Evolutionary conservation across 2,113 vertebrate genomes (phyloP).

Genomic region (Ivindomyrus marchei): DNA sequence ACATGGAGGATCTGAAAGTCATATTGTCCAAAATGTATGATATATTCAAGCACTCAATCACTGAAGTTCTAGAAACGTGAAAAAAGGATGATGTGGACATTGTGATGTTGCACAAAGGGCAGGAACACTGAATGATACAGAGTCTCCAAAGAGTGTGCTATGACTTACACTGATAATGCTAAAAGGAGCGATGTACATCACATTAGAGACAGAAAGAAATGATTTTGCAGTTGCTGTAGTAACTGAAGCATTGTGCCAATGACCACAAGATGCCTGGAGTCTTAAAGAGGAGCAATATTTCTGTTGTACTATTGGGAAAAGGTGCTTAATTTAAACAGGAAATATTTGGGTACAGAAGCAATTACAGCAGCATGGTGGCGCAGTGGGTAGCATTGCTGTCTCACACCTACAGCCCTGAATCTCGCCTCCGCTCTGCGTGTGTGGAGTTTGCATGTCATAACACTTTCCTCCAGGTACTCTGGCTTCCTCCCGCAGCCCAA

Average conservation of each 20-base stretch:
- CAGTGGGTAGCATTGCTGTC: neutral
- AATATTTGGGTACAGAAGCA: neutral
- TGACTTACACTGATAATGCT: neutral
- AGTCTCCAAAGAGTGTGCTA: neutral
- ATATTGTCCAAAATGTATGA: constrained; percentile 50
- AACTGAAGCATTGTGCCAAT: neutral
- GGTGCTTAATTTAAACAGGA: neutral
- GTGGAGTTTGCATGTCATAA: neutral
- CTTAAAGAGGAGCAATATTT: neutral
- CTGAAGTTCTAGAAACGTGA: constrained; percentile 31
- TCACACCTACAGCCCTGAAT: neutral
- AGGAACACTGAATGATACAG: neutral
- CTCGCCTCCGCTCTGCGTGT: neutral
- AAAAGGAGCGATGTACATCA: neutral
- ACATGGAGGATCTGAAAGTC: constrained; percentile 1
- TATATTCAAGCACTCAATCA: constrained; percentile 51
- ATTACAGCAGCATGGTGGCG: neutral
- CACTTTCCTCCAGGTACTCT: neutral
- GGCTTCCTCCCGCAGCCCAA: neutral
- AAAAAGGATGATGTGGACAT: neutral
- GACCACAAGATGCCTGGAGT: neutral
- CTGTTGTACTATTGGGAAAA: neutral
- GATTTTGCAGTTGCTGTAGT: neutral
- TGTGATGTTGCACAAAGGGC: neutral
- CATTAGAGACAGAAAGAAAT: neutral